Conservation (phyloP, 2,113 vertebrate genomes). For the Plestiodon gilberti region DNA sequence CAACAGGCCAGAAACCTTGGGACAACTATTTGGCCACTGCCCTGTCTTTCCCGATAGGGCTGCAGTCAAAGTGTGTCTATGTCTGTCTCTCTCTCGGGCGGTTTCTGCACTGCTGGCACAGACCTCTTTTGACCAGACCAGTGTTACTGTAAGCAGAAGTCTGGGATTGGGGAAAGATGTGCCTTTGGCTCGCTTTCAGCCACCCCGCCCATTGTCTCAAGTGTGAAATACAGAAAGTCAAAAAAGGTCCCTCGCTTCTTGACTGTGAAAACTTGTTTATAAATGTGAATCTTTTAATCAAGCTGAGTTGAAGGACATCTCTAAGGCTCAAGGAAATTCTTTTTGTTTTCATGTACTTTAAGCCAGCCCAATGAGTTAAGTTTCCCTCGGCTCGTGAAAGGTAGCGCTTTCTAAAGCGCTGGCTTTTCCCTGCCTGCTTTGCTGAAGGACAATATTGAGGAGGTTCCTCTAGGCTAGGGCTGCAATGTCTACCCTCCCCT, state of each 20-base stretch:
- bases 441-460: too few relatives aligned
- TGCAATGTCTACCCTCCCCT: conserved; percentile 37
- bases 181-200: too few relatives aligned
- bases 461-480: conserved; percentile 47
- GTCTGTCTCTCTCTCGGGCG: background rate
- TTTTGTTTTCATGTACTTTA: conserved; percentile 49
- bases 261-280: conserved; percentile 80
- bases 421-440: conserved; percentile 35
- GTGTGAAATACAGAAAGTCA: background rate
- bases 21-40: conserved; percentile 61
- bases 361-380: conserved; percentile 35
- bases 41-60: conserved; percentile 54
- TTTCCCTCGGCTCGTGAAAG: conserved; percentile 2
- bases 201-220: rapidly evolving
- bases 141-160: background rate
- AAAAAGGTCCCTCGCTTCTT: conserved; percentile 31
- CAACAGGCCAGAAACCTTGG: conserved; percentile 46
- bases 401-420: conserved; percentile 7
- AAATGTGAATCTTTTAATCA: conserved; percentile 80
- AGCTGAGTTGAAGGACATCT: conserved; percentile 67
- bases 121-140: conserved; percentile 2
- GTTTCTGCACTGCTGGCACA: background rate
- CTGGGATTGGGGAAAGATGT: conserved; percentile 11
- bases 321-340: conserved; percentile 28
- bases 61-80: conserved; percentile 31